A percentile compares a stretch with the other conserved stretches of the same genome.
These are phyloP conservation scores for Phylloscopus trochilus DNA, from an alignment of 2,113 vertebrate genomes.

Conservation along the genomic window DNA sequence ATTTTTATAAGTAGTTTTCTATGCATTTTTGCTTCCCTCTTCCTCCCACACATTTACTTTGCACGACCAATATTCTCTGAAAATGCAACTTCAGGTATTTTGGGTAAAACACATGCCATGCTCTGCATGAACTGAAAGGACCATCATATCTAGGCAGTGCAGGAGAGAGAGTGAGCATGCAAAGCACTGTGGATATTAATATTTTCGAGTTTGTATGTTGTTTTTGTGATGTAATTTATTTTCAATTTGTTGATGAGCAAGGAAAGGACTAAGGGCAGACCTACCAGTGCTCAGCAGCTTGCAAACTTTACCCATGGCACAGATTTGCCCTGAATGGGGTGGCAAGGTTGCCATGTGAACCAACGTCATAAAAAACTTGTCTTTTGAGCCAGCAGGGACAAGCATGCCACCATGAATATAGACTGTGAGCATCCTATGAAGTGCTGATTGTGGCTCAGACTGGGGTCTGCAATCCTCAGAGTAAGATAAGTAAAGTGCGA, in stretches of 20 bases:
- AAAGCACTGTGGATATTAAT: background rate
- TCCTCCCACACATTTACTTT: background rate
- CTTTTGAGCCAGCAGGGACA: background rate
- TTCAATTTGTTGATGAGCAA: background rate
- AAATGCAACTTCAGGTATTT: conserved; percentile 14
- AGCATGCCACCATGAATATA: background rate
- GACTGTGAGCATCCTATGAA: accelerated
- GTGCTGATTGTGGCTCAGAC: background rate
- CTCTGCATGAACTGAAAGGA: background rate
- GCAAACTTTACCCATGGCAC: accelerated
- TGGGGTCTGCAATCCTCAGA: accelerated
- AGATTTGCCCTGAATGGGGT: background rate
- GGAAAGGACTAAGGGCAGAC: background rate
- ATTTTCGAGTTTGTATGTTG: background rate
- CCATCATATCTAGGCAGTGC: background rate
- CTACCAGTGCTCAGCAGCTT: background rate
- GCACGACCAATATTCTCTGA: background rate
- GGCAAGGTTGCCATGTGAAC: background rate
- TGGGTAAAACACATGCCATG: background rate
- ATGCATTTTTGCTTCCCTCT: conserved; percentile 36
- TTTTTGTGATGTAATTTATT: background rate
- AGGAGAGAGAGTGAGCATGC: background rate
- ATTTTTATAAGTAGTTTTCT: conserved; percentile 32
- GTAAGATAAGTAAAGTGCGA: background rate
- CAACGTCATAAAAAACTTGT: background rate